Percentiles rank a stretch among this genome's conserved stretches.
These are phyloP conservation scores for Colletes gigas DNA, from an alignment of 1,140 invertebrate genomes.

Conservation along the genomic window DNA sequence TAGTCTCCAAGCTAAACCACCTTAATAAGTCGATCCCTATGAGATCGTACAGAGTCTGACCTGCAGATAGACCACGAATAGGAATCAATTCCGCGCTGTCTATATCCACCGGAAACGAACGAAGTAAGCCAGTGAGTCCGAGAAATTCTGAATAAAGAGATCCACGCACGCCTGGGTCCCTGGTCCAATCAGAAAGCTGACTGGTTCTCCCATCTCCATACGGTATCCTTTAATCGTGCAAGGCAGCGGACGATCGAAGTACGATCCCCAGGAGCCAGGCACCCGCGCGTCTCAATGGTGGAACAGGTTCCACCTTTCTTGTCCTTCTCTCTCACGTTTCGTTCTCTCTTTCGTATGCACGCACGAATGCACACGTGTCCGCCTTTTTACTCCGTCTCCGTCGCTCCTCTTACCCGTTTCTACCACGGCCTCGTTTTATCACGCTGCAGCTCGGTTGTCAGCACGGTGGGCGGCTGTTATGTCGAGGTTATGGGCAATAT, in stretches of 20 bases:
- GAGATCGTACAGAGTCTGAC: too few relatives aligned
- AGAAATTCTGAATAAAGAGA: slow-evolving; percentile 19
- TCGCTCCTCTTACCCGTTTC: neutral
- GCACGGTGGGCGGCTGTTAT: slow-evolving; percentile 64
- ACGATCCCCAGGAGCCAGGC: slow-evolving; percentile 26
- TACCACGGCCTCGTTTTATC: slow-evolving; percentile 37
- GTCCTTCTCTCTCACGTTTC: slow-evolving; percentile 28
- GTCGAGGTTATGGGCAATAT: slow-evolving; percentile 75
- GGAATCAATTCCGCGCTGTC: neutral
- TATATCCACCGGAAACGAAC: neutral
- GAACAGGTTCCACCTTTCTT: slow-evolving; percentile 69
- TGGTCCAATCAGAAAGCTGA: neutral
- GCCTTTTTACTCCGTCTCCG: slow-evolving; percentile 2
- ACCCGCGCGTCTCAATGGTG: slow-evolving; percentile 52
- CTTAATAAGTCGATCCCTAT: too few relatives aligned
- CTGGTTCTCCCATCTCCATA: neutral
- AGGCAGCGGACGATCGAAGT: slow-evolving; percentile 38
- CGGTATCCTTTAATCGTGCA: slow-evolving; percentile 30
- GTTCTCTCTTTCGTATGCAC: slow-evolving; percentile 48
- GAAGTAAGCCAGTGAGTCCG: neutral
- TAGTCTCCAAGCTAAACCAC: too few relatives aligned
- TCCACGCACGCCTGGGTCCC: neutral
- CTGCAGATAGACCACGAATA: neutral
- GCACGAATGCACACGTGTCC: slow-evolving; percentile 36
- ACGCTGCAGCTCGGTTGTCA: slow-evolving; percentile 60